Percentiles rank a stretch among this genome's conserved stretches.
Evolutionary conservation across 2,113 vertebrate species (phyloP).

Genomic region (Xiphophorus maculatus): DNA sequence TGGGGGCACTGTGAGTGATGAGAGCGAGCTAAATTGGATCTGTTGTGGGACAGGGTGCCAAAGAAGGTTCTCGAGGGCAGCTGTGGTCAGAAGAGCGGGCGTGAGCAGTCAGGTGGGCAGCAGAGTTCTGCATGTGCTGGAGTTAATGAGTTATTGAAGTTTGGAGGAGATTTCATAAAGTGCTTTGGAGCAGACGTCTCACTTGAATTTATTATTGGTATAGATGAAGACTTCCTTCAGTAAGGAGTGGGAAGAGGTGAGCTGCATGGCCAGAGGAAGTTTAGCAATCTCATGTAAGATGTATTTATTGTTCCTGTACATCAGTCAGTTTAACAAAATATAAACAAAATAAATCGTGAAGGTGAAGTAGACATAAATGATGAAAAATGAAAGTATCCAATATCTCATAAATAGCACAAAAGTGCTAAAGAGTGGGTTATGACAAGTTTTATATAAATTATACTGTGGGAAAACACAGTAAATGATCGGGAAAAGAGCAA

Average conservation of each 20-base stretch:
- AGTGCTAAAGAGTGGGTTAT: not conserved
- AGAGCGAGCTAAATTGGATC: constrained; percentile 20
- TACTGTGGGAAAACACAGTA: not conserved
- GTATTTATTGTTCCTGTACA: not conserved
- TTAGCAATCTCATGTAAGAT: not conserved
- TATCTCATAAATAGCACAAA: not conserved
- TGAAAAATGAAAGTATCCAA: not conserved
- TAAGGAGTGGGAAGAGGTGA: not conserved
- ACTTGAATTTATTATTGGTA: not conserved
- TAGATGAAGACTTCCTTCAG: not conserved
- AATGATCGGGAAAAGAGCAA: not conserved
- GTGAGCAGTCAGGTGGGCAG: constrained; percentile 3
- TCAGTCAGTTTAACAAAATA: not conserved
- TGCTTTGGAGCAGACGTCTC: not conserved
- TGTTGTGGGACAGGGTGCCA: not conserved
- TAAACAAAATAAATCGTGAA: not conserved
- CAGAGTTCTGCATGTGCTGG: constrained; percentile 17
- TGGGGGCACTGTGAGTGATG: constrained; percentile 26
- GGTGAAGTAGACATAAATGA: not conserved
- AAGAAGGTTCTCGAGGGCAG: constrained; percentile 21
- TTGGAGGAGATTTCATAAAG: constrained; percentile 5
- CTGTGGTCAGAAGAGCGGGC: constrained; percentile 18
- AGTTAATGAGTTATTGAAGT: constrained; percentile 24
- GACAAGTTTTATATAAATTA: not conserved
- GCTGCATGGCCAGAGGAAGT: not conserved